Conservation (phyloP, 2,113 vertebrate species). For the Phrynocephalus versicolor region DNA sequence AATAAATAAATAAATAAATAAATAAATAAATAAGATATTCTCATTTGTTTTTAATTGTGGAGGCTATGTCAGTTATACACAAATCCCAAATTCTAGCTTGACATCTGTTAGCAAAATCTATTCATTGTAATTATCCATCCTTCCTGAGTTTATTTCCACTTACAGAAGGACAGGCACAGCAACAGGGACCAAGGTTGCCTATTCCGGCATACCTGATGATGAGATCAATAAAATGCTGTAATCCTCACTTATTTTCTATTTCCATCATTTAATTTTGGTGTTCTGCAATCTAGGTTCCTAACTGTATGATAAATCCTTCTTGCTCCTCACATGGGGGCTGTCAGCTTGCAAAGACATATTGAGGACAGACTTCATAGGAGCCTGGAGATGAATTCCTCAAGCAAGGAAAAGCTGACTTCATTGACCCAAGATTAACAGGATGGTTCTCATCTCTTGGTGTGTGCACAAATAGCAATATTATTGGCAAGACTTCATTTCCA, state of each 20-base stretch:
- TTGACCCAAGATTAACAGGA: rapidly evolving
- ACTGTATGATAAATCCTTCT: conserved; percentile 13
- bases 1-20: no score
- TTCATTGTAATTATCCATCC: neutral
- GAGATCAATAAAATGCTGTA: neutral
- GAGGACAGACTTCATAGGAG: rapidly evolving
- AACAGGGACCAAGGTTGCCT: neutral
- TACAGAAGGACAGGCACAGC: neutral
- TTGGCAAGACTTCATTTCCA: neutral
- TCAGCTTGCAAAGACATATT: rapidly evolving
- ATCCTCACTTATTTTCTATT: conserved; percentile 24
- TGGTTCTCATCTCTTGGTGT: neutral
- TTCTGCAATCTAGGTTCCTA: neutral
- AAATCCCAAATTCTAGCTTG: conserved; percentile 17
- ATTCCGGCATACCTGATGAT: neutral
- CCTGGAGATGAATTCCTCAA: rapidly evolving
- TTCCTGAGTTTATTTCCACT: conserved; percentile 22
- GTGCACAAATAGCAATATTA: rapidly evolving
- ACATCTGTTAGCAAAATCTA: neutral
- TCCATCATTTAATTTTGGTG: conserved; percentile 50
- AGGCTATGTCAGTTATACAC: conserved; percentile 13
- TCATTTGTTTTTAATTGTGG: conserved; percentile 15
- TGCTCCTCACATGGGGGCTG: neutral
- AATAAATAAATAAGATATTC: no score
- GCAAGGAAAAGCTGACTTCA: neutral